Conservation (phyloP, 2,113 vertebrate genomes). For the Sapayoa aenigma region DNA sequence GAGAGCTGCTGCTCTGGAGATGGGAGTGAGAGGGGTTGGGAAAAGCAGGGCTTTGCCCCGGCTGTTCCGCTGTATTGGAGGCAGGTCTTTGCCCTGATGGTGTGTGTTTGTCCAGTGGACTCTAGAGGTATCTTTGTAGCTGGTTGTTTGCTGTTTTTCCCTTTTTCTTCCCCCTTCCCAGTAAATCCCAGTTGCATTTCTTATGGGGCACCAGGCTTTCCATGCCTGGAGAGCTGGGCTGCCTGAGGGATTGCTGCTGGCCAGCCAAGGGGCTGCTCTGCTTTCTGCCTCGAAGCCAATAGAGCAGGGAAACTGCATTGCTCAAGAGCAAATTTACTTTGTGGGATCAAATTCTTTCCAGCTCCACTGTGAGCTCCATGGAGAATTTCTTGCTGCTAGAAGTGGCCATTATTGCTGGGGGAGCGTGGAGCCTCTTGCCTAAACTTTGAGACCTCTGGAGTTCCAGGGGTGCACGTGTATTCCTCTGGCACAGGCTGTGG, state of each 20-base stretch:
- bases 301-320: neutral
- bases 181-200: neutral
- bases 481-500: neutral
- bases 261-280: neutral
- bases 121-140: neutral
- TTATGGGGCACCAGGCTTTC: neutral
- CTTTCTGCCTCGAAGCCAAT: neutral
- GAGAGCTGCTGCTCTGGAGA: neutral
- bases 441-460: neutral
- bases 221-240: neutral
- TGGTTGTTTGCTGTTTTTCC: neutral
- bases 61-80: neutral
- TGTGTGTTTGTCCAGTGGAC: neutral
- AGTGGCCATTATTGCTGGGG: neutral
- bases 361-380: neutral
- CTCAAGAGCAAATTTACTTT: neutral
- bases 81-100: neutral
- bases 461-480: neutral
- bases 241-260: neutral
- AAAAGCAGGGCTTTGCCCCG: neutral
- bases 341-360: neutral
- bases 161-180: neutral
- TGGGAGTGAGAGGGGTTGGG: neutral
- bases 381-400: neutral
- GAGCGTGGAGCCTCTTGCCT: neutral